Evolutionary conservation across 2,113 vertebrate genomes (phyloP), one percentile per base, ranked within the genome.

Genomic region (Plectropomus leopardus): DNA sequence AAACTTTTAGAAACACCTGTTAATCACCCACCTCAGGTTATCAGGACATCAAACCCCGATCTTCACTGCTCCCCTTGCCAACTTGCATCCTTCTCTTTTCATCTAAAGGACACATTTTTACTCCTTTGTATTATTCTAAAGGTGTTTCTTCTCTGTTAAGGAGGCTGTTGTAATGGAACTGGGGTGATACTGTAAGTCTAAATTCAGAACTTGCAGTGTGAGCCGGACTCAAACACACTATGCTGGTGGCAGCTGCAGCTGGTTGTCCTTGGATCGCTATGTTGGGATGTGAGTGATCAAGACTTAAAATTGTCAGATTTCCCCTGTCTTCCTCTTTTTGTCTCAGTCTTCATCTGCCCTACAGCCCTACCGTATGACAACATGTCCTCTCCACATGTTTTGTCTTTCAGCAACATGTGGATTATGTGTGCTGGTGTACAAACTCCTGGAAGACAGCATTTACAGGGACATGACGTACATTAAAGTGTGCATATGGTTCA

Each of bases 1-100:
- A 40, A 40, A 40, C 36, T 40, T 72, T 75, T 60, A 75, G 76
- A 55, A 73, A 81, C 85, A 76, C 68, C 84, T 75, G 76, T 70
- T 82, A 72, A 83, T 86, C 76, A 86, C 74, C 84, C 83, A 80
- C 86, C 91, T 93, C 92, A 92, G 91, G 90, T 90, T 76, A 78
- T 82, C 21, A 51, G 89, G 89, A 90, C 68, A 74, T 73, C 17
- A 26, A 75, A 78, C 59, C 70, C 80, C 86, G 85, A 24, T 89
- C 64, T 88, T 82, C 85, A 82, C 83, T 76, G 51, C 86, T 86
- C 68, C 71, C 86, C 83, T 47, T 81, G 85, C 42, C 59, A 45
- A 59, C 48, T 61, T 45, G 8, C 45, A 66, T 72, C 63, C 50
- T 60, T 71, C 57, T 72, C 16, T 63, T 60, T 50, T 82, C 15